Base-by-base conservation (phyloP, 2,113 vertebrate species). In the Archilochus colubris region DNA sequence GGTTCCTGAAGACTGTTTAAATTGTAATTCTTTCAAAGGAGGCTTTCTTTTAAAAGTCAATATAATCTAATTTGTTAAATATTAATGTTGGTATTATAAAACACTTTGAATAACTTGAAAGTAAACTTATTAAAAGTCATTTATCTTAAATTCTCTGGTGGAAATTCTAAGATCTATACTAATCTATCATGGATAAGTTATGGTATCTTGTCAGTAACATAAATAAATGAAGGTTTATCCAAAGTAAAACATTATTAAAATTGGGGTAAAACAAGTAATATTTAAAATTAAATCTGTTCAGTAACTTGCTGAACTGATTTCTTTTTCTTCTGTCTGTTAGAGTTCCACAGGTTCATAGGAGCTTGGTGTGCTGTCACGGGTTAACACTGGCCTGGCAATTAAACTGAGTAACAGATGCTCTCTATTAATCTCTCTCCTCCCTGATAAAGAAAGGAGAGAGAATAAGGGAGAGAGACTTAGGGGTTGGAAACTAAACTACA, bases 61-160 rank as follows among this genome's bases (percentile, higher is more conserved):
- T 96, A 85, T 58, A 84, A 58, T 54, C 20, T 82, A 91, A 91
- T 86, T 95, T 95, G 88, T 96, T 95, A 87, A 95, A 97, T 97
- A 94, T 70, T 82, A 95, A 90, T 96, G 82, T 67, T 89, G 23
- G 12, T 84, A 51, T 93, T 94, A 88, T 63, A 76, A 91, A 96
- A 69, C 86, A 77, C n/a, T 91, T 82, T 69, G 54, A 96, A 70
- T 95, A 91, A 85, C 75, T 86, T 80, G 62, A 94, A 97, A 94
- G 96, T 88, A 95, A 97, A 85, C 69, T 88, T 96, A 94, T 79
- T 94, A 93, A 93, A 97, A 30, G n/a, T 68, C 81, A 76, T 96
- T 97, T 90, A 87, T 97, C 95, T 96, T 94, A 93, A 91, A 94
- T 80, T 48, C 62, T 36, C 14, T 86, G 40, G 62, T 95, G 80